These are phyloP conservation scores for Pseudanteris insignis DNA, from an alignment of 2,888 invertebrate species.

Conservation along the genomic window DNA sequence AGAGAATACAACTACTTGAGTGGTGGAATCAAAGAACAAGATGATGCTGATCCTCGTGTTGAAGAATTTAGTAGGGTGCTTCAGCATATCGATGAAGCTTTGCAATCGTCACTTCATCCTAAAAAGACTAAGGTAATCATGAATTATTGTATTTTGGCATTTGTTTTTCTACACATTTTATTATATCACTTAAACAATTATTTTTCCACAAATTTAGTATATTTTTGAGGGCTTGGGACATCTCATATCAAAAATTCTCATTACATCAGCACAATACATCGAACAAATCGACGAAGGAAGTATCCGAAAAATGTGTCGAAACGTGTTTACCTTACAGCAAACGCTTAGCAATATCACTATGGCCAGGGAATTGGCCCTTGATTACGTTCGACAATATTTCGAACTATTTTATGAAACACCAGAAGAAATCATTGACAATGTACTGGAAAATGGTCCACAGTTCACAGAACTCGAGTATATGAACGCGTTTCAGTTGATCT, in stretches of 20 bases:
- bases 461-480: slow-evolving; percentile 80
- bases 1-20: slow-evolving; percentile 58
- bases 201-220: slow-evolving; percentile 74
- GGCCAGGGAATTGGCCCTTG: slow-evolving; percentile 83
- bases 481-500: slow-evolving; percentile 70
- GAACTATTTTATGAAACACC: slow-evolving; percentile 85
- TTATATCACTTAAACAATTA: neutral
- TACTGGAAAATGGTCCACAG: slow-evolving; percentile 87
- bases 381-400: slow-evolving; percentile 86
- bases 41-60: slow-evolving; percentile 81
- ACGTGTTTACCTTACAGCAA: slow-evolving; percentile 86
- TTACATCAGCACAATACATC: slow-evolving; percentile 82
- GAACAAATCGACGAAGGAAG: slow-evolving; percentile 82
- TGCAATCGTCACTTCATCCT: slow-evolving; percentile 79
- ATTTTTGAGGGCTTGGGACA: slow-evolving; percentile 91
- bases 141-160: too few species aligned
- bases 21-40: slow-evolving; percentile 73
- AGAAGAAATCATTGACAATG: slow-evolving; percentile 82
- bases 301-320: slow-evolving; percentile 85
- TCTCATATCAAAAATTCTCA: slow-evolving; percentile 79
- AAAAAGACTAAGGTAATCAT: slow-evolving; percentile 81
- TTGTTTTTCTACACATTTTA: too few species aligned
- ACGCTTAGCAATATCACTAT: slow-evolving; percentile 85
- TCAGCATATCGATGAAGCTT: slow-evolving; percentile 79
- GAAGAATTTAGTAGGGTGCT: slow-evolving; percentile 82